phyloP scores from a whole-genome alignment of 2,113 vertebrate species.

The Cheirogaleus medius region DNA sequence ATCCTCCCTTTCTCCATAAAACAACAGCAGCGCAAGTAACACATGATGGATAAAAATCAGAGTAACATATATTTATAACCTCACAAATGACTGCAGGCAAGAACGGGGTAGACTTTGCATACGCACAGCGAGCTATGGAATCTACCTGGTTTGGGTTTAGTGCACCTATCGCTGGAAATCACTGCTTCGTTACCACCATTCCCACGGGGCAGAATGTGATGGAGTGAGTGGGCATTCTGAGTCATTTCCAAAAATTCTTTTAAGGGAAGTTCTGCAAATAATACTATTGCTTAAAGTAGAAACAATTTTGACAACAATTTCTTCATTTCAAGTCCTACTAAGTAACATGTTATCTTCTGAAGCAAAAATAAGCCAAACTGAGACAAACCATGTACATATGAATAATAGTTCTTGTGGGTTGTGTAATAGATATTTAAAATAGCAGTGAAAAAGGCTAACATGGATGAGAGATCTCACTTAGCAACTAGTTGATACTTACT shows the following conservation, averaged over 20 bases:
- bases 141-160: background rate
- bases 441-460: background rate
- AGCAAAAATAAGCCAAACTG: slow-evolving; percentile 26
- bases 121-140: background rate
- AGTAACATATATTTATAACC: background rate
- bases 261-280: slow-evolving; percentile 4
- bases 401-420: background rate
- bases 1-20: background rate
- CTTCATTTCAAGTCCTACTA: slow-evolving; percentile 2
- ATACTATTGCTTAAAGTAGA: slow-evolving; percentile 20
- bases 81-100: slow-evolving; percentile 3
- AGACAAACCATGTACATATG: background rate
- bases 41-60: background rate
- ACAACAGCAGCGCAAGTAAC: background rate
- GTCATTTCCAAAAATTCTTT: slow-evolving; percentile 47
- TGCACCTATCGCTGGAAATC: background rate
- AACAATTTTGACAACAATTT: slow-evolving; percentile 30
- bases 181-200: background rate
- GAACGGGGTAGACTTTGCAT: background rate
- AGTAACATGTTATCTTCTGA: slow-evolving; percentile 34
- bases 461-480: background rate
- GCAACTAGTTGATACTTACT: background rate
- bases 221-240: background rate
- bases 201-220: background rate
- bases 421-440: background rate